A percentile compares a stretch with the other conserved stretches of the same genome.
These are phyloP conservation scores for Balanococcus diminutus DNA, from an alignment of 2,888 invertebrate genomes.

Conservation along the genomic window DNA sequence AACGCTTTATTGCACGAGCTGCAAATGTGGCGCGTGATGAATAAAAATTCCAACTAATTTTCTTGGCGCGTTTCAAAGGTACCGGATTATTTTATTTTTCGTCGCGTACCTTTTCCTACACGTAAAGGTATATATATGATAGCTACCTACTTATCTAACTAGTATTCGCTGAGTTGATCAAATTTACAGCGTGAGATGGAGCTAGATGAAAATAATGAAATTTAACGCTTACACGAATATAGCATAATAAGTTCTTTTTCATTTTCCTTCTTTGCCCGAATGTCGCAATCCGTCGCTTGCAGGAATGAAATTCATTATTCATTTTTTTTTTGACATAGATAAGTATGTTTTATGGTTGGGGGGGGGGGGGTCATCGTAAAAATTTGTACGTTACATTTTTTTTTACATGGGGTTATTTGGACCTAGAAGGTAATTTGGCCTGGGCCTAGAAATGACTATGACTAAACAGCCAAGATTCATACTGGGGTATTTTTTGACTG, in stretches of 20 bases:
- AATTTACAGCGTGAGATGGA: neutral
- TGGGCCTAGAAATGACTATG: too few species aligned
- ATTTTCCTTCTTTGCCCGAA: neutral
- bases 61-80: neutral
- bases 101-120: neutral
- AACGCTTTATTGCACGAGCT: slow-evolving; percentile 23
- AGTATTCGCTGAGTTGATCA: neutral
- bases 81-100: slow-evolving; percentile 25
- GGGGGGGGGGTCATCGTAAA: too few species aligned
- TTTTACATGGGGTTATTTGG: too few species aligned
- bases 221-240: slow-evolving; percentile 2
- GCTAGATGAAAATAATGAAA: slow-evolving; percentile 4
- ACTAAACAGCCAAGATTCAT: too few species aligned
- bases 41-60: slow-evolving; percentile 40
- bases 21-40: slow-evolving; percentile 25
- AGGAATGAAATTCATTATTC: neutral
- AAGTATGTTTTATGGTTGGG: too few species aligned
- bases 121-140: too few species aligned
- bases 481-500: too few species aligned
- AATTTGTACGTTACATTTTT: too few species aligned
- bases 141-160: neutral
- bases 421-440: too few species aligned
- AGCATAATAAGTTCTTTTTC: neutral
- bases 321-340: too few species aligned
- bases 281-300: neutral